phyloP scores from a whole-genome alignment of 2,797 vertebrate genomes.

The Alcedo quadribrachys region DNA sequence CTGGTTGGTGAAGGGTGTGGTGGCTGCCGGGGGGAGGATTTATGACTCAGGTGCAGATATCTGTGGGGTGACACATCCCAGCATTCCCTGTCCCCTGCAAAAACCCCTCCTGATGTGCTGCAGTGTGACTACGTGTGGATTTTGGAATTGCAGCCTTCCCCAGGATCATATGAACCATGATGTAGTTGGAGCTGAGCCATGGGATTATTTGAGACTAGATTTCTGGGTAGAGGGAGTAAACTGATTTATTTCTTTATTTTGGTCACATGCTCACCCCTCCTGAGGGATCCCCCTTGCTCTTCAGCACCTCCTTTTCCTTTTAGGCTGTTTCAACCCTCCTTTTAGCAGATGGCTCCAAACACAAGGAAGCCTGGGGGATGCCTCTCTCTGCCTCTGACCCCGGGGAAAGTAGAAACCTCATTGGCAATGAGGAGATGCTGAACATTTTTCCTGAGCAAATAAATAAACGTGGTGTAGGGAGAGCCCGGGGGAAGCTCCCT shows the following conservation, averaged over 20 bases:
- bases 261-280: background rate
- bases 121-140: background rate
- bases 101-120: accelerated
- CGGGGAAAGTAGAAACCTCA: background rate
- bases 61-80: background rate
- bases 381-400: slow-evolving; percentile 25
- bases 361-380: slow-evolving; percentile 1
- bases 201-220: background rate
- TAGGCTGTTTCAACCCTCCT: background rate
- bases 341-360: slow-evolving; percentile 33
- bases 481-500: background rate
- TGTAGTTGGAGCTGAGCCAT: slow-evolving; percentile 32
- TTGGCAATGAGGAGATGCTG: background rate
- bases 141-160: background rate
- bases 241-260: background rate
- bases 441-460: slow-evolving; percentile 2
- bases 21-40: background rate
- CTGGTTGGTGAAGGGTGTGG: background rate
- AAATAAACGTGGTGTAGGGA: background rate
- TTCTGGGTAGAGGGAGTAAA: background rate
- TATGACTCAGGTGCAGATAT: background rate
- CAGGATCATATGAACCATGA: background rate
- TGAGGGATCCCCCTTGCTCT: background rate
- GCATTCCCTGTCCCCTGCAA: background rate
- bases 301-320: background rate